Evolutionary conservation across 2,113 vertebrate species (phyloP).

Genomic region (Tenebrosternarchus preto): DNA sequence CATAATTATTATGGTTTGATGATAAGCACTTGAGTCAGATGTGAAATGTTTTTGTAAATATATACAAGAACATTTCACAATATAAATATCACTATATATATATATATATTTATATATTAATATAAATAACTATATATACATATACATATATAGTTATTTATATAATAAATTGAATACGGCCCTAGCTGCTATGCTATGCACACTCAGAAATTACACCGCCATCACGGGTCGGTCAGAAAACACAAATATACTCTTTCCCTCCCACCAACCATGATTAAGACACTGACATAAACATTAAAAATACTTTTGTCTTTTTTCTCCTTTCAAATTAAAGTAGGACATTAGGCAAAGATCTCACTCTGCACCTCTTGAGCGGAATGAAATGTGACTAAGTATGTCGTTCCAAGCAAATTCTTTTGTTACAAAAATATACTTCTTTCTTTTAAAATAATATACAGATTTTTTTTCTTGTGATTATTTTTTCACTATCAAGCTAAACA

Average conservation of each 20-base stretch:
- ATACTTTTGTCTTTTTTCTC: constrained; percentile 27
- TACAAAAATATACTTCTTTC: constrained; percentile 81
- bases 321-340: constrained; percentile 61
- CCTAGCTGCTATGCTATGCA: constrained; percentile 48
- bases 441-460: constrained; percentile 77
- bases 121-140: constrained; percentile 17
- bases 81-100: constrained; percentile 31
- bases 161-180: constrained; percentile 50
- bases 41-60: constrained; percentile 44
- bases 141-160: constrained; percentile 32
- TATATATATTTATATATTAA: constrained; percentile 44
- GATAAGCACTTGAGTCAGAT: constrained; percentile 50
- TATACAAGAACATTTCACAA: too few relatives aligned
- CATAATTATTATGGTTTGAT: constrained; percentile 44
- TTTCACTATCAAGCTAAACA: constrained; percentile 76
- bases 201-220: constrained; percentile 39
- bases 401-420: constrained; percentile 72
- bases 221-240: constrained; percentile 36
- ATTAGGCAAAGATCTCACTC: constrained; percentile 62
- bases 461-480: constrained; percentile 68
- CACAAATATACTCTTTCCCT: constrained; percentile 39
- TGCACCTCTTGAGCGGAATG: constrained; percentile 48
- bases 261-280: constrained; percentile 47
- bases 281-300: constrained; percentile 47
- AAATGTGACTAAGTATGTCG: constrained; percentile 56